These are phyloP conservation scores for Rhopalosiphum padi DNA, from an alignment of 1,140 invertebrate genomes.

Conservation along the genomic window DNA sequence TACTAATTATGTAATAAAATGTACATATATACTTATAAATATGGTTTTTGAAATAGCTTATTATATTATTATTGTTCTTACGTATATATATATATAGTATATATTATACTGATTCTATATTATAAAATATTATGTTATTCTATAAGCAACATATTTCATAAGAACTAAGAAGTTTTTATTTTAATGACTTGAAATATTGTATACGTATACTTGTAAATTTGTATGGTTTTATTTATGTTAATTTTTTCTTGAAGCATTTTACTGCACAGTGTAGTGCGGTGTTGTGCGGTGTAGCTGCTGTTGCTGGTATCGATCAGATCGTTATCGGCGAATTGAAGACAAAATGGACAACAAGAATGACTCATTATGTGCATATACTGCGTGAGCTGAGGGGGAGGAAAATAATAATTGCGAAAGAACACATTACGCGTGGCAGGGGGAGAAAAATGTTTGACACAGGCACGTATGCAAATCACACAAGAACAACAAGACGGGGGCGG, in stretches of 20 bases:
- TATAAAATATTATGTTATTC: conserved; percentile 5
- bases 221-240: background rate
- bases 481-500: conserved; percentile 51
- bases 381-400: conserved; percentile 29
- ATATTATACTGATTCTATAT: background rate
- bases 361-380: conserved; percentile 18
- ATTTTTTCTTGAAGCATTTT: background rate
- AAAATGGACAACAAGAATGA: conserved; percentile 51
- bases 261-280: background rate
- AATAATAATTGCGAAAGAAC: conserved; percentile 55
- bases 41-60: background rate
- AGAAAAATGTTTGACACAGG: conserved; percentile 55
- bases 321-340: conserved; percentile 36
- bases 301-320: conserved; percentile 41
- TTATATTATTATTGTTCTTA: conserved; percentile 5
- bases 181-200: background rate
- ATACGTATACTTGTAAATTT: too few species aligned
- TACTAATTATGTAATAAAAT: background rate
- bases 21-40: background rate
- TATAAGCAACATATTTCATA: background rate
- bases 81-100: background rate
- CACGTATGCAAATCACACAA: conserved; percentile 57
- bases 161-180: background rate
- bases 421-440: conserved; percentile 41
- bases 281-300: background rate